Conservation (phyloP, 2,888 invertebrate genomes). For the Mongoloraphidia duomilia region DNA sequence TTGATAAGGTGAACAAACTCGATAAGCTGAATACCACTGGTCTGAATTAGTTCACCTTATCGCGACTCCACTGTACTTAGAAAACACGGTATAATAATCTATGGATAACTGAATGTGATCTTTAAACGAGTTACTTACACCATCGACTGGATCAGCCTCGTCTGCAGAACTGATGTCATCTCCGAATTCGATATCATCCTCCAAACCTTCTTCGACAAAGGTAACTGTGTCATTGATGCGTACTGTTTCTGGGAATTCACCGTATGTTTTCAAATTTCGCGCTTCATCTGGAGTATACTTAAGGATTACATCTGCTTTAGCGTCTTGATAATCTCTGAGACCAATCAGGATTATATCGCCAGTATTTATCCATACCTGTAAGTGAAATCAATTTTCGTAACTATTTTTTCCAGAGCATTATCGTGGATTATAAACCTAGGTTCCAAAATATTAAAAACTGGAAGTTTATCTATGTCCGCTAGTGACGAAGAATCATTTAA, state of each 20-base stretch:
- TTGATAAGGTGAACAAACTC: too few relatives aligned
- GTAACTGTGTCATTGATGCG: constrained; percentile 94
- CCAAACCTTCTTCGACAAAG: constrained; percentile 86
- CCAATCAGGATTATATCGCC: constrained; percentile 98
- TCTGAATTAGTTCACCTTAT: too few relatives aligned
- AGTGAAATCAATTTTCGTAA: constrained; percentile 20
- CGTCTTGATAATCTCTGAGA: constrained; percentile 92
- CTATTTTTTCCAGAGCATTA: constrained; percentile 14
- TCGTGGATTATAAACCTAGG: too few relatives aligned
- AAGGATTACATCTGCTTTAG: constrained; percentile 96
- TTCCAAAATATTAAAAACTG: too few relatives aligned
- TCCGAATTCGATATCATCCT: constrained; percentile 94
- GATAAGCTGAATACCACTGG: too few relatives aligned
- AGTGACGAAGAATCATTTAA: too few relatives aligned
- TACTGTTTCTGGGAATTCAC: constrained; percentile 96
- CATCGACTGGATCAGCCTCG: constrained; percentile 63
- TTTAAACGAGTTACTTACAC: constrained; percentile 16
- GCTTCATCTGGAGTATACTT: constrained; percentile 99
- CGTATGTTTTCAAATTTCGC: constrained; percentile 95
- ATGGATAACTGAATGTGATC: too few relatives aligned
- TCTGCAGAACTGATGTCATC: constrained; percentile 88
- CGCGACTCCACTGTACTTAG: too few relatives aligned
- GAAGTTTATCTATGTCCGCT: too few relatives aligned
- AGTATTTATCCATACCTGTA: constrained; percentile 88
- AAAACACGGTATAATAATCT: too few relatives aligned